Conservation (phyloP, 2,113 vertebrate species). For the Lasiurus cinereus region DNA sequence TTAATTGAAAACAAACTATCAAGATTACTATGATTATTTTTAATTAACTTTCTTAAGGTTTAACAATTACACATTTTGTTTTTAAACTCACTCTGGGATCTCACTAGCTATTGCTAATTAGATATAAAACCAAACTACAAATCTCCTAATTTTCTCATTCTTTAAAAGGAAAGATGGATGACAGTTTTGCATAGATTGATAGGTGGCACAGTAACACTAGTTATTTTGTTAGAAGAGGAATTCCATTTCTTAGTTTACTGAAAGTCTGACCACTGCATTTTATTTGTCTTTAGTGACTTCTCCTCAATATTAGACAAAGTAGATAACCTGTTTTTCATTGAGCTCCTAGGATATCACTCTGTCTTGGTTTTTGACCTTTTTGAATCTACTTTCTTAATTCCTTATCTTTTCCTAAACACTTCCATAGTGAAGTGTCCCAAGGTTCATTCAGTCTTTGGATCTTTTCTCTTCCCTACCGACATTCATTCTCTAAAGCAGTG, state of each 20-base stretch:
- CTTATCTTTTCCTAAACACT: neutral
- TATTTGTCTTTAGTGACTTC: neutral
- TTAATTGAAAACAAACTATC: constrained; percentile 50
- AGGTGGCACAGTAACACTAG: neutral
- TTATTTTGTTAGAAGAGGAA: constrained; percentile 8
- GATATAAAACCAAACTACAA: neutral
- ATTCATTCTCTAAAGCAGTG: neutral
- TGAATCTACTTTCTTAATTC: neutral
- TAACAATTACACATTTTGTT: constrained; percentile 29
- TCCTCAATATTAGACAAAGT: neutral
- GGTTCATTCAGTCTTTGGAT: neutral
- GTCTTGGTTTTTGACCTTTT: neutral
- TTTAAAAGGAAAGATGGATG: neutral
- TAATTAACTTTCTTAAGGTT: constrained; percentile 45
- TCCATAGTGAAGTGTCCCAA: neutral
- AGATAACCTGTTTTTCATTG: neutral
- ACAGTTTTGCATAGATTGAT: neutral
- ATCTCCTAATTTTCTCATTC: neutral
- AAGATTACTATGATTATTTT: constrained; percentile 23
- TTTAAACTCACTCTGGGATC: neutral
- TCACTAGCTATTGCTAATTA: neutral
- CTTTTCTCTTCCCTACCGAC: neutral
- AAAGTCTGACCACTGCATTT: neutral
- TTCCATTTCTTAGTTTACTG: neutral
- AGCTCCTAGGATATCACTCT: neutral